These are phyloP conservation scores for Hydractinia symbiolongicarpus DNA, from an alignment of 30 jellyfish, hydroid and myxozoan genomes.

Conservation along the genomic window DNA sequence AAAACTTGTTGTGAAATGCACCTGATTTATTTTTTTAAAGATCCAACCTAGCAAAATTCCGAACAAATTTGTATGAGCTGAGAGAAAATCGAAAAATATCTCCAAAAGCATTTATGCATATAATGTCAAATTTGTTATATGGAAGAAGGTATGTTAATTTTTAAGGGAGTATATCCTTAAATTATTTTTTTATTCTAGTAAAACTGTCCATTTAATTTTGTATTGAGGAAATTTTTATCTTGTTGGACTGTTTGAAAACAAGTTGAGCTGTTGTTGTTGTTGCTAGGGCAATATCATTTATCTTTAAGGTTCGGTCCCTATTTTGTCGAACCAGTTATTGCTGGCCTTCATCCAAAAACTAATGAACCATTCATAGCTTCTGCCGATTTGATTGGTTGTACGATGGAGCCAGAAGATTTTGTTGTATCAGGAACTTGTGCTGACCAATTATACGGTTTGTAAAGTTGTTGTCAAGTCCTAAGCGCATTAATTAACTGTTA, in stretches of 20 bases:
- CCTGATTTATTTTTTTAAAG: constrained; percentile 18
- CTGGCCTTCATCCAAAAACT: constrained; percentile 88
- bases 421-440: constrained; percentile 90
- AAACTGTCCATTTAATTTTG: too few species aligned
- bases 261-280: background rate
- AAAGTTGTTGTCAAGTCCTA: background rate
- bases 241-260: background rate
- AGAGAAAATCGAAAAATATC: constrained; percentile 62
- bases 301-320: constrained; percentile 85
- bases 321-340: constrained; percentile 86
- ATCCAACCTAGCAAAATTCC: constrained; percentile 55
- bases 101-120: constrained; percentile 72
- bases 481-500: too few species aligned
- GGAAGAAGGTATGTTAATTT: constrained; percentile 53
- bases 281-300: too few species aligned
- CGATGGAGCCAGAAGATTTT: constrained; percentile 86
- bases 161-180: too few species aligned
- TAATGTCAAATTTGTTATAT: constrained; percentile 68
- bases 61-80: constrained; percentile 65
- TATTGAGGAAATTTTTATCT: too few species aligned
- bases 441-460: constrained; percentile 63
- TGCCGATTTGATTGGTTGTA: constrained; percentile 90
- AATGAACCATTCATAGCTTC: constrained; percentile 84
- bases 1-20: too few species aligned
- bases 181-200: too few species aligned